Evolutionary conservation across 1,140 invertebrate genomes (phyloP).

Genomic region (Liolophura sinensis): DNA sequence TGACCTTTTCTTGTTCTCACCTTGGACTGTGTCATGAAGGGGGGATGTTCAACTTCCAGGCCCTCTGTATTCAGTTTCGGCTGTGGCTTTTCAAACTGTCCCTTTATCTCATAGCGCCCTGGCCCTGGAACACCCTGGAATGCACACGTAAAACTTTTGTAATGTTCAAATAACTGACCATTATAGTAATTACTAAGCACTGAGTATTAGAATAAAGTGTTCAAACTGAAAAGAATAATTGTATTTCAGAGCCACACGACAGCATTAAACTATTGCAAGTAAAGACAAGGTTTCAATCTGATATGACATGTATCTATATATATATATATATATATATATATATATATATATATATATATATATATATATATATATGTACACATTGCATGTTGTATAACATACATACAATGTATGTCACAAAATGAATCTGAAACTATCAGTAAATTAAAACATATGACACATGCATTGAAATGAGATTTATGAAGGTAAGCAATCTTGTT

Average conservation of each 20-base stretch:
- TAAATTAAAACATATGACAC: too few relatives aligned
- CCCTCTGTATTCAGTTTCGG: slow-evolving; percentile 53
- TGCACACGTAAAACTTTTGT: neutral
- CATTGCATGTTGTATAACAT: neutral
- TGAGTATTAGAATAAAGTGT: too few relatives aligned
- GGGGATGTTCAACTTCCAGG: slow-evolving; percentile 57
- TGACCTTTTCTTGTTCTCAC: slow-evolving; percentile 23
- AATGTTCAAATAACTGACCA: too few relatives aligned
- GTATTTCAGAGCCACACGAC: neutral
- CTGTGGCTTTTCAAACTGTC: slow-evolving; percentile 47
- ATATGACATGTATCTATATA: neutral
- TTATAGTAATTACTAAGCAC: too few relatives aligned
- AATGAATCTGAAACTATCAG: neutral
- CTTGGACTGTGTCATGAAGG: slow-evolving; percentile 56
- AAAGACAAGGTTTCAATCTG: neutral
- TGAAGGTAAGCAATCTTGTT: too few relatives aligned
- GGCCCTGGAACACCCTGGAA: slow-evolving; percentile 53
- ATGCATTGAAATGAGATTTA: too few relatives aligned
- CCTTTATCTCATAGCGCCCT: slow-evolving; percentile 54
- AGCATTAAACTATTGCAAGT: neutral
- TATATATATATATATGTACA: slow-evolving; percentile 3
- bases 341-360: neutral
- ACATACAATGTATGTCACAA: neutral
- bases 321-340: slow-evolving; percentile 5
- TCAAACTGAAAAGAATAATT: too few relatives aligned